phyloP scores from a whole-genome alignment of 1,140 invertebrate genomes.

The Cecropterus lyciades region DNA sequence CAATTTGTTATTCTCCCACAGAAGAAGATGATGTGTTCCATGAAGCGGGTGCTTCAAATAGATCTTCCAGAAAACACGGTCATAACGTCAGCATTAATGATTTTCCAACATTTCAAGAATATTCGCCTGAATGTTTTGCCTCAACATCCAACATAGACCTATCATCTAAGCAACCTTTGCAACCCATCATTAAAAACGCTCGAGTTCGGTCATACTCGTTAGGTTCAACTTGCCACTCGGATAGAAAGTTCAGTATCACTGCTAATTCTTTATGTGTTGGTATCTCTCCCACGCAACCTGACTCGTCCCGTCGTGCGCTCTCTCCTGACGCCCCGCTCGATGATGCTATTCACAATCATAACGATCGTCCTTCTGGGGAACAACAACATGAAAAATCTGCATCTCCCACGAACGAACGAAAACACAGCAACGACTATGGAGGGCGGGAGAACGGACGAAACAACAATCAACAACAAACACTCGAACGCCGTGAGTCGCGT shows the following conservation, averaged over 20 bases:
- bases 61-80: slow-evolving; percentile 37
- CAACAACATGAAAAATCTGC: slow-evolving; percentile 43
- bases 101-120: slow-evolving; percentile 62
- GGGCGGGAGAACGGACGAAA: slow-evolving; percentile 80
- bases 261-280: slow-evolving; percentile 81
- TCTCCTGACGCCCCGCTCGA: slow-evolving; percentile 66
- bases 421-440: slow-evolving; percentile 80
- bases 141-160: slow-evolving; percentile 56
- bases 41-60: slow-evolving; percentile 21
- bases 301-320: slow-evolving; percentile 70
- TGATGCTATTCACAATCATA: slow-evolving; percentile 55
- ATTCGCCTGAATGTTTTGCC: slow-evolving; percentile 54
- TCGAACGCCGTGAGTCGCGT: slow-evolving; percentile 81
- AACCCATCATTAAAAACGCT: slow-evolving; percentile 72
- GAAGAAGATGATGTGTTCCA: slow-evolving; percentile 21
- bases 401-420: slow-evolving; percentile 54
- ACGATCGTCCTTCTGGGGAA: slow-evolving; percentile 25
- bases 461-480: slow-evolving; percentile 68
- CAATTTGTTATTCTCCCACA: slow-evolving; percentile 27
- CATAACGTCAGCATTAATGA: slow-evolving; percentile 61
- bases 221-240: slow-evolving; percentile 60
- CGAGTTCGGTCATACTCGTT: slow-evolving; percentile 59
- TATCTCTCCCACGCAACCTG: slow-evolving; percentile 76
- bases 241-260: slow-evolving; percentile 66
- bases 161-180: slow-evolving; percentile 56